Percentiles rank a stretch among this genome's conserved stretches.
These are phyloP conservation scores for Zonotrichia leucophrys DNA, from an alignment of 2,113 vertebrate species.

Conservation along the genomic window DNA sequence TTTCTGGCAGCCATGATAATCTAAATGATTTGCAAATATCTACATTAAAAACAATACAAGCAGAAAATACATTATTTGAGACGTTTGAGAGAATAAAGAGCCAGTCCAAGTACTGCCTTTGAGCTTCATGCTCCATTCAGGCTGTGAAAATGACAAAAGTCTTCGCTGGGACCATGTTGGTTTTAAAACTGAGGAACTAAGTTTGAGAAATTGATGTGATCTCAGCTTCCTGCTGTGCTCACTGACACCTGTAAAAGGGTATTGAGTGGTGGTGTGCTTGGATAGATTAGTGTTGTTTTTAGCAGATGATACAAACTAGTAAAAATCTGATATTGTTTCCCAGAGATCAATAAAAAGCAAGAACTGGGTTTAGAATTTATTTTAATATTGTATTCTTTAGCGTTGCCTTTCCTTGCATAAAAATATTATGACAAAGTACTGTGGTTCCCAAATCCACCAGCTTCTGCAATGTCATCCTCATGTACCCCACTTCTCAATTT, in stretches of 20 bases:
- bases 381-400: not conserved
- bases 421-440: not conserved
- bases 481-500: not conserved
- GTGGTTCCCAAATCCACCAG: not conserved
- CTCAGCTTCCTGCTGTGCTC: constrained; percentile 9
- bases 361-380: not conserved
- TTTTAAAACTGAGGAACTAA: constrained; percentile 4
- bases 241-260: constrained; percentile 6
- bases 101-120: not conserved
- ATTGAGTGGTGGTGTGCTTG: not conserved
- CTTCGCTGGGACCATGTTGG: not conserved
- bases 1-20: not conserved
- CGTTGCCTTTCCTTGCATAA: not conserved
- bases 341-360: not conserved
- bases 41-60: not conserved
- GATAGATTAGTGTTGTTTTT: not conserved
- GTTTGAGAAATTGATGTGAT: constrained; percentile 23
- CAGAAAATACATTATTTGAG: not conserved
- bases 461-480: not conserved
- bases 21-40: not conserved
- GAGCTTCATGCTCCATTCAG: not conserved
- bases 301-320: not conserved
- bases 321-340: constrained; percentile 6
- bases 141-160: not conserved
- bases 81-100: not conserved